Conservation (phyloP, 2,113 vertebrate genomes). For the Peromyscus leucopus region DNA sequence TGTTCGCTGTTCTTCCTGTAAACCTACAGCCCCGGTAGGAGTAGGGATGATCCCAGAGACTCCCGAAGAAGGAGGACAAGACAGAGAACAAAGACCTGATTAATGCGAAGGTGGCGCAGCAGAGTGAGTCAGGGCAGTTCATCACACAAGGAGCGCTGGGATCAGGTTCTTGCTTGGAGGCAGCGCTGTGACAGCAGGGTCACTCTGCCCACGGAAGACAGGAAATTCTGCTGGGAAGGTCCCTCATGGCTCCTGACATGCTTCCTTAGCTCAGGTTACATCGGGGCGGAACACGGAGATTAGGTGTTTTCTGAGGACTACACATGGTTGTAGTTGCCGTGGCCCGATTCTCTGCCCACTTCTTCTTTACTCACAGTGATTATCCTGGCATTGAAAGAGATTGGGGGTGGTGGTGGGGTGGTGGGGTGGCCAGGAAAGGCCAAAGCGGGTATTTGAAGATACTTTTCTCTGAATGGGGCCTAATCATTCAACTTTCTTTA, state of each 20-base stretch:
- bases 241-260: background rate
- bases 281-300: background rate
- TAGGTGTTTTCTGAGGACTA: background rate
- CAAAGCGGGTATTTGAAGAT: conserved; percentile 2
- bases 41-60: background rate
- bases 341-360: background rate
- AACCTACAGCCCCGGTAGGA: background rate
- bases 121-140: background rate
- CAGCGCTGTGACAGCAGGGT: background rate
- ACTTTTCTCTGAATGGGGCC: background rate
- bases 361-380: background rate
- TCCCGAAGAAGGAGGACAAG: background rate
- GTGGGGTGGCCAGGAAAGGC: background rate
- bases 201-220: background rate
- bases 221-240: background rate
- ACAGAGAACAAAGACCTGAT: background rate
- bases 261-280: background rate
- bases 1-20: background rate
- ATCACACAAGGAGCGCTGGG: background rate
- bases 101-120: background rate
- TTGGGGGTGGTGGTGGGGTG: too few relatives aligned
- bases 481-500: conserved; percentile 31
- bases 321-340: background rate
- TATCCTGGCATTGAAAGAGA: background rate
- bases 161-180: background rate